Base-by-base conservation (phyloP, 2,113 vertebrate species). In the Chrysemys picta region DNA sequence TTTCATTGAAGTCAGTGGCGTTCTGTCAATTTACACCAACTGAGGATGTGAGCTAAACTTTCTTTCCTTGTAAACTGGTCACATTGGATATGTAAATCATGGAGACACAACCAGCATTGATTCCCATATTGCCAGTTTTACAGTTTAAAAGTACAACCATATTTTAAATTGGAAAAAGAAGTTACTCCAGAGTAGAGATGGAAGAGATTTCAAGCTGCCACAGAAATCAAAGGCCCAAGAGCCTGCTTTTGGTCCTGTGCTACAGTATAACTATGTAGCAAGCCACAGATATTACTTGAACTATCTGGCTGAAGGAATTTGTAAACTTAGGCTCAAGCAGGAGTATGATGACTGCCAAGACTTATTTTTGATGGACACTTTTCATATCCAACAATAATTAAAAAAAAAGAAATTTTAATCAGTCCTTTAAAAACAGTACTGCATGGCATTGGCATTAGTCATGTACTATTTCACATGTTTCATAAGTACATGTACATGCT, bases 291-390 rank as follows among this genome's bases (percentile, higher is more conserved):
- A 45, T 53, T 88, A 53, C 82, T 93, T 95, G 80, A 92, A 38
- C 80, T 96, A 38, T 93, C 86, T 85, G 75, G 52, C 87, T 92
- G 89, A 95, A 94, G 83, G 91, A 90, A 94, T 95, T 94, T 93
- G 90, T 93, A 95, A 94, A 94, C 89, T 91, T 95, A 95, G 94
- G 53, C 91, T 94, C 14, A 89, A 88, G 93, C 72, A 85, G 83
- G 69, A 87, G 90, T 87, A 96, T 88, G 94, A 95, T 91, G 94
- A 92, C 80, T 95, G 87, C 72, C 53, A 25, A 96, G 72, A 94
- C 93, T 96, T 97, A 96, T 96, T 97, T 96, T 96, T 96, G 97
- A 96, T 92, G 95, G 97, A 72, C 90, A 94, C 80, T 95, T 97
- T 97, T 96, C 80, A 82, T 96, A 89, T 96, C 94, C 87, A 96